Percentiles rank a stretch among this genome's conserved stretches.
Evolutionary conservation across 2,888 invertebrate species (phyloP).

Genomic region (Diabrotica balteata): DNA sequence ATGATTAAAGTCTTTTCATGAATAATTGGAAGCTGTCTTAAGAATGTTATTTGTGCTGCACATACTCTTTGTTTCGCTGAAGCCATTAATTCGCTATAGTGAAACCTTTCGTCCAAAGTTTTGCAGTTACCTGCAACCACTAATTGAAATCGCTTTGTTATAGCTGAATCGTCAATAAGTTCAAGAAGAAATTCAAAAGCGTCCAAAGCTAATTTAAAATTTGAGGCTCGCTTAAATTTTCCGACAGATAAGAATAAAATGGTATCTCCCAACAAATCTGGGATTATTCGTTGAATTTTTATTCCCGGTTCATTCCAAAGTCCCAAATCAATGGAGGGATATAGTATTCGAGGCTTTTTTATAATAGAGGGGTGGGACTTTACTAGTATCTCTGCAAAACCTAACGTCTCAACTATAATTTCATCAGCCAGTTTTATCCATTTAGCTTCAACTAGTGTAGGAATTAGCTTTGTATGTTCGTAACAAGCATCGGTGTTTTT

Average conservation of each 20-base stretch:
- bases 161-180: conserved; percentile 44
- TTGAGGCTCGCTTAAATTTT: conserved; percentile 50
- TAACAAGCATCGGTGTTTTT: conserved; percentile 42
- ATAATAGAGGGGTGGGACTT: conserved; percentile 50
- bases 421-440: conserved; percentile 52
- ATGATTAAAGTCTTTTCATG: conserved; percentile 55
- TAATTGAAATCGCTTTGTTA: conserved; percentile 50
- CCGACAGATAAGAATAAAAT: conserved; percentile 53
- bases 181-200: conserved; percentile 53
- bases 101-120: conserved; percentile 45
- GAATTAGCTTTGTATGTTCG: conserved; percentile 47
- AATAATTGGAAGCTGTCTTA: conserved; percentile 51
- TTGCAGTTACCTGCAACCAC: conserved; percentile 54
- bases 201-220: conserved; percentile 53
- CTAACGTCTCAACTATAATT: conserved; percentile 52
- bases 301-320: conserved; percentile 51
- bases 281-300: conserved; percentile 52
- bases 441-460: conserved; percentile 49
- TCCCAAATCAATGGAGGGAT: conserved; percentile 53
- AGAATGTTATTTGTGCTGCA: conserved; percentile 53
- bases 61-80: conserved; percentile 48
- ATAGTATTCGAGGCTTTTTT: conserved; percentile 45
- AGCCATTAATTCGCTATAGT: conserved; percentile 51
- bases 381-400: conserved; percentile 51
- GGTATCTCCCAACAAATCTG: conserved; percentile 50